These are phyloP conservation scores for Stenchaetothrips biformis DNA, from an alignment of 2,888 invertebrate genomes.

Conservation along the genomic window DNA sequence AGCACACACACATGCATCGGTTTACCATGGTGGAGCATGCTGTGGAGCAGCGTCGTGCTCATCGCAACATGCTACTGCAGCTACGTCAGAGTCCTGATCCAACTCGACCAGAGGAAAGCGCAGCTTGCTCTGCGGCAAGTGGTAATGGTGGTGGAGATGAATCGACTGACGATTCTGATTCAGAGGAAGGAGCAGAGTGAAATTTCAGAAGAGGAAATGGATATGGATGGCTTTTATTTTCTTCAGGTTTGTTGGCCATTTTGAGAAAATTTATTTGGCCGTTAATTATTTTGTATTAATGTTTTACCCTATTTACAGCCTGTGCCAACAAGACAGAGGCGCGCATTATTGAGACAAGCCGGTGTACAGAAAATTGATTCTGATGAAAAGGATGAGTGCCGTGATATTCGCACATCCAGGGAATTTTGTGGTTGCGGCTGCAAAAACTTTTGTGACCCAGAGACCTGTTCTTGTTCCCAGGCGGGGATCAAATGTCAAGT, in stretches of 20 bases:
- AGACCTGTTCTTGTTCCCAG: conserved; percentile 89
- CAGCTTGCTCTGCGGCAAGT: background rate
- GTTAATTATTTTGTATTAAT: conserved; percentile 20
- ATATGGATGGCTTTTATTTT: conserved; percentile 85
- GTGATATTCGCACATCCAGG: conserved; percentile 82
- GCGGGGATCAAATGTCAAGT: conserved; percentile 94
- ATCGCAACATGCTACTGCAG: conserved; percentile 72
- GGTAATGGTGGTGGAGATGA: conserved; percentile 16
- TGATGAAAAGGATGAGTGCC: conserved; percentile 88
- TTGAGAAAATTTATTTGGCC: conserved; percentile 11
- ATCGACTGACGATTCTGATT: conserved; percentile 72
- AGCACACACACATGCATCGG: conserved; percentile 62
- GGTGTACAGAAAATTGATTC: conserved; percentile 92
- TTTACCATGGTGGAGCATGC: conserved; percentile 86
- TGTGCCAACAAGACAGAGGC: conserved; percentile 83
- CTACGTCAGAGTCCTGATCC: conserved; percentile 51
- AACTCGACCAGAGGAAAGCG: background rate
- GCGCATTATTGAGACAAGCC: conserved; percentile 82
- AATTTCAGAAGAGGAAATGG: conserved; percentile 75
- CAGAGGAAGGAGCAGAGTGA: conserved; percentile 79
- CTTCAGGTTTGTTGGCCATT: conserved; percentile 47
- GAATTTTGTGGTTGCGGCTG: conserved; percentile 93
- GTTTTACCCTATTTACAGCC: conserved; percentile 56
- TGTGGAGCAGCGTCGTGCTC: conserved; percentile 78
- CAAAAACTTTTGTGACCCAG: conserved; percentile 90